These are phyloP conservation scores for Cairina moschata DNA, from an alignment of 2,113 vertebrate genomes.

Conservation along the genomic window DNA sequence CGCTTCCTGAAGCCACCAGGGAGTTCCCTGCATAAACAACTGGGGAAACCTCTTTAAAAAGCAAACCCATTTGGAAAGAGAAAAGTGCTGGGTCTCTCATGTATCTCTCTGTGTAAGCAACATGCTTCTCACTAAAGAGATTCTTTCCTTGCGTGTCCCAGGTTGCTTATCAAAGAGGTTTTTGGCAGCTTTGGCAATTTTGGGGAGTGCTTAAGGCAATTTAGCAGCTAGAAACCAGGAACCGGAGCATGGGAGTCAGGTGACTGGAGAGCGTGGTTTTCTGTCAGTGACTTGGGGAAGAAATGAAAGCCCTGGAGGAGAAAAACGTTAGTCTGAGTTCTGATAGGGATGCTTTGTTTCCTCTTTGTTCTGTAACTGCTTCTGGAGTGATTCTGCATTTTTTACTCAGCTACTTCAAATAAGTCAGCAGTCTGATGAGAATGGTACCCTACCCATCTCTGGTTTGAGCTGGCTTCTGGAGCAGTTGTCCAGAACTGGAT, in stretches of 20 bases:
- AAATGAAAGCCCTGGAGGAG: not conserved
- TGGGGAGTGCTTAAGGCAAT: conserved; percentile 31
- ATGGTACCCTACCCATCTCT: not conserved
- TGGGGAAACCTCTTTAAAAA: not conserved
- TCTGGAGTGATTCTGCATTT: fast-evolving
- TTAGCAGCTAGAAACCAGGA: not conserved
- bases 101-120: not conserved
- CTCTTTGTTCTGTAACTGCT: not conserved
- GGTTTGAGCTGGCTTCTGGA: not conserved
- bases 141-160: not conserved
- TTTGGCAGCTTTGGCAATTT: conserved; percentile 21
- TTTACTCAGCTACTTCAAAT: not conserved
- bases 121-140: not conserved
- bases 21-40: not conserved
- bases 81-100: not conserved
- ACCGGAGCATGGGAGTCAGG: not conserved
- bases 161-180: not conserved
- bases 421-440: not conserved
- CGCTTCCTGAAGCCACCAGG: not conserved
- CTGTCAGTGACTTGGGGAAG: not conserved
- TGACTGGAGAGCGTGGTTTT: not conserved
- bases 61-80: not conserved
- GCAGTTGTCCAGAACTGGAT: fast-evolving
- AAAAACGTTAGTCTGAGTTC: not conserved
- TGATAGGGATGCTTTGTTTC: not conserved